Conservation (phyloP, 2,113 vertebrate genomes). For the Misgurnus anguillicaudatus region DNA sequence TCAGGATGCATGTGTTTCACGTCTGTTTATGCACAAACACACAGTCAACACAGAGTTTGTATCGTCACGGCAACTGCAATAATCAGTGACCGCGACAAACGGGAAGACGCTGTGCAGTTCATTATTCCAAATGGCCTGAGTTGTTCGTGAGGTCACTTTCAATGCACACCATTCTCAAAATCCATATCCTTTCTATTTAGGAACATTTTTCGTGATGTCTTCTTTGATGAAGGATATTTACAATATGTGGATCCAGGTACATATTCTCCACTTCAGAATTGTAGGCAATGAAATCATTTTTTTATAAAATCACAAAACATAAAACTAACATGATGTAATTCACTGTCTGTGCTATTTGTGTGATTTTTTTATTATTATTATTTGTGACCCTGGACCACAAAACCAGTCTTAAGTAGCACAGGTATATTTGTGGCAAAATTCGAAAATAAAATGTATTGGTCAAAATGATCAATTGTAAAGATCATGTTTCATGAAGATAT, state of each 20-base stretch:
- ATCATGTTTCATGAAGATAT: too few species aligned
- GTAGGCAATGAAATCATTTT: conserved; percentile 30
- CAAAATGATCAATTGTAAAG: too few species aligned
- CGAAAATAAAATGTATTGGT: too few species aligned
- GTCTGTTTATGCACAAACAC: conserved; percentile 19
- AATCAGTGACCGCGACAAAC: conserved; percentile 54
- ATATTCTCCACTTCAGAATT: conserved; percentile 20
- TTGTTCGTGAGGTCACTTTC: conserved; percentile 47
- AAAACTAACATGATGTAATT: conserved; percentile 64
- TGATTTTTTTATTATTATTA: conserved; percentile 24
- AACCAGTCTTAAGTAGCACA: too few species aligned
- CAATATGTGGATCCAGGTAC: conserved; percentile 8
- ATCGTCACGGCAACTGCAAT: conserved; percentile 28
- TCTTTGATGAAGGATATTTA: conserved; percentile 33
- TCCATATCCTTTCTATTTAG: background rate
- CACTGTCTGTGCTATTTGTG: background rate
- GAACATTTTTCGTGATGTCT: background rate
- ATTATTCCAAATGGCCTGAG: conserved; percentile 71
- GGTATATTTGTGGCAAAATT: too few species aligned
- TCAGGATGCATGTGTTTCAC: conserved; percentile 32
- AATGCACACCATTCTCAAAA: background rate
- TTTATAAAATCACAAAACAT: conserved; percentile 50
- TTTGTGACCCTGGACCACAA: too few species aligned
- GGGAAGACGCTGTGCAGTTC: conserved; percentile 70
- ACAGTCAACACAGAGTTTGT: conserved; percentile 53